Percentiles rank a stretch among this genome's conserved stretches.
Conservation (phyloP, 1,140 invertebrate species). For the Rhagoletis zephyria region DNA sequence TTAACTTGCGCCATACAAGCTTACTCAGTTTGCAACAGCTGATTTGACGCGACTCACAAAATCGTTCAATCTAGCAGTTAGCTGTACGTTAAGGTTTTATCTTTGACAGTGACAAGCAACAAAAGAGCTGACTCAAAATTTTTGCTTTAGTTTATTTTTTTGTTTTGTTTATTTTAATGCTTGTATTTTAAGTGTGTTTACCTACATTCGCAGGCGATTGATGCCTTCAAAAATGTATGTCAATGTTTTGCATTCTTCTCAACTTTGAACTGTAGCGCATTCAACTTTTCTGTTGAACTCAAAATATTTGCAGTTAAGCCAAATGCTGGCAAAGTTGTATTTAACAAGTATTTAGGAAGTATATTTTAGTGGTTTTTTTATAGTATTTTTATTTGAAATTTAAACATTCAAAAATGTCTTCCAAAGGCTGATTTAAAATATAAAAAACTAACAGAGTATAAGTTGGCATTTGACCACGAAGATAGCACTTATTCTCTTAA, state of each 20-base stretch:
- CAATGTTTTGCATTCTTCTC: background rate
- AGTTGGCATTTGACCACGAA: too few relatives aligned
- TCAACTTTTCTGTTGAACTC: background rate
- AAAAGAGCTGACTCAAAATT: background rate
- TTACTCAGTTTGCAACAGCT: background rate
- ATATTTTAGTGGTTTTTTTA: too few relatives aligned
- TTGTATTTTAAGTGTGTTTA: background rate
- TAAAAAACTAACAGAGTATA: too few relatives aligned
- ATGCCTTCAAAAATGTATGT: background rate
- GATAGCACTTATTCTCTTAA: too few relatives aligned
- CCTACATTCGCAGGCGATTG: background rate
- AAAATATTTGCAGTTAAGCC: background rate
- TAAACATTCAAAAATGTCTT: too few relatives aligned
- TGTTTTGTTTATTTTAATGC: background rate
- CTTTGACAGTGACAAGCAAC: too few relatives aligned
- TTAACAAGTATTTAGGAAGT: too few relatives aligned
- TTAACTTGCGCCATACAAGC: background rate
- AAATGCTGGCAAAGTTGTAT: too few relatives aligned
- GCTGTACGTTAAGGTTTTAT: too few relatives aligned
- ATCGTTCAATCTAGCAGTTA: too few relatives aligned
- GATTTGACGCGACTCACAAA: background rate
- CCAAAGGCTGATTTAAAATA: too few relatives aligned
- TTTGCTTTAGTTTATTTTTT: background rate
- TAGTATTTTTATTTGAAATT: too few relatives aligned
- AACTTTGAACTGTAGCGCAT: background rate